Conservation (phyloP, 37 sponge, comb jelly and placozoan genomes). For the Aphrocallistes beatrix region DNA sequence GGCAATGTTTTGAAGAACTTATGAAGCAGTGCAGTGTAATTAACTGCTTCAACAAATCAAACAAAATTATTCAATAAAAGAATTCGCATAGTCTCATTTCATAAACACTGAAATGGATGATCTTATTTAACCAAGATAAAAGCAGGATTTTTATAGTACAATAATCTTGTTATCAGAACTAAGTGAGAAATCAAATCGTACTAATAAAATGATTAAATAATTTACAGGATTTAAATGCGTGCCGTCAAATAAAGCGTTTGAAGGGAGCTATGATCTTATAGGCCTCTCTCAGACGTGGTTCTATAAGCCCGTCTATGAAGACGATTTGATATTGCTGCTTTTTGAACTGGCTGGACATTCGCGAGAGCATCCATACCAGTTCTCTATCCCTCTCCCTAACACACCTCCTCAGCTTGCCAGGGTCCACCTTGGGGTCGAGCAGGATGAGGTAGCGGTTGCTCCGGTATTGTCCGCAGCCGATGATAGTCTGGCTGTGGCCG, state of each 20-base stretch:
- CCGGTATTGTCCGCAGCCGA: background rate
- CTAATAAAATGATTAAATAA: too few species aligned
- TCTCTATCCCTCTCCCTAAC: background rate
- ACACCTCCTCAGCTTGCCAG: background rate
- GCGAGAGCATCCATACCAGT: background rate
- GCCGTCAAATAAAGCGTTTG: background rate
- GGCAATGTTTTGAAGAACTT: too few species aligned
- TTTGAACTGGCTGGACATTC: background rate
- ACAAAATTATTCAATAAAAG: too few species aligned
- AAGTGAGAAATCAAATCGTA: too few species aligned
- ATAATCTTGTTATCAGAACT: too few species aligned
- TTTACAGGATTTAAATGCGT: too few species aligned
- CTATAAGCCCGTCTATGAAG: background rate
- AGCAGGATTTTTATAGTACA: too few species aligned
- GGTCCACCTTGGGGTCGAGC: background rate
- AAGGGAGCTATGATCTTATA: background rate
- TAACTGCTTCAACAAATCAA: too few species aligned
- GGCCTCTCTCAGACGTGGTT: background rate
- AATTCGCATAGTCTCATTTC: too few species aligned
- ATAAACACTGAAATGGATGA: too few species aligned
- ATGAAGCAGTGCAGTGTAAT: too few species aligned
- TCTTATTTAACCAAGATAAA: too few species aligned
- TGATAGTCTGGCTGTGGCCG: background rate
- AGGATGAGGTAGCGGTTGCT: background rate
- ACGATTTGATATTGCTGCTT: background rate